Percentiles rank a stretch among this genome's conserved stretches.
Conservation (phyloP, 2,888 invertebrate species). For the Lasioglossum malachurum region DNA sequence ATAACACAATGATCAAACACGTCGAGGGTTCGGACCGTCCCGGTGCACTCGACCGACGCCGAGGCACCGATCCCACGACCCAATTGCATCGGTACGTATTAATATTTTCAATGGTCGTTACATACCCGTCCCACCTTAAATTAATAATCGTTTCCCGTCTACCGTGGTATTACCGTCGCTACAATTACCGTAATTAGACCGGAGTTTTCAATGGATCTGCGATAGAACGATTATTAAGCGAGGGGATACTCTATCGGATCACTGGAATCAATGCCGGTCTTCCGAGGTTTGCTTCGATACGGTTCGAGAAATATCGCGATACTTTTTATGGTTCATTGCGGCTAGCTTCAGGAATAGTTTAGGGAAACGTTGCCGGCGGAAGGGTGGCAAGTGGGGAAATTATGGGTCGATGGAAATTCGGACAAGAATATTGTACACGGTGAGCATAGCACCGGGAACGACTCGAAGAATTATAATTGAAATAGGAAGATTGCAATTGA, state of each 20-base stretch:
- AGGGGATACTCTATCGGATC: neutral
- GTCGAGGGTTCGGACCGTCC: slow-evolving; percentile 60
- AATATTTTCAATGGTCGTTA: slow-evolving; percentile 51
- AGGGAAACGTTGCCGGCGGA: neutral
- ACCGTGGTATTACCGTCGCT: neutral
- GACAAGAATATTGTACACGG: too few relatives aligned
- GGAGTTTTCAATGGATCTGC: neutral
- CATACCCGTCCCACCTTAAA: neutral
- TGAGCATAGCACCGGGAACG: too few relatives aligned
- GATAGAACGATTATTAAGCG: neutral
- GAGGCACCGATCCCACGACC: slow-evolving; percentile 51
- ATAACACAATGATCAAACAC: slow-evolving; percentile 82
- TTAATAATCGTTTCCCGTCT: slow-evolving; percentile 9
- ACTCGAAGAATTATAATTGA: neutral
- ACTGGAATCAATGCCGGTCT: neutral
- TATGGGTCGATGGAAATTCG: neutral
- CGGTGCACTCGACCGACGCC: slow-evolving; percentile 63
- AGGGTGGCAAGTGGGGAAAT: neutral
- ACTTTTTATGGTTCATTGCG: neutral
- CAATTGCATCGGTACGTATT: slow-evolving; percentile 69
- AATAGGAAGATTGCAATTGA: too few relatives aligned
- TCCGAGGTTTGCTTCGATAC: neutral
- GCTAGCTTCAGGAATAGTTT: neutral
- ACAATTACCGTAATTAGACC: neutral
- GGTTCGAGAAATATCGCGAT: neutral